A percentile compares a stretch with the other conserved stretches of the same genome.
Conservation (phyloP, 2,797 vertebrate genomes). For the Hypotaenidia philippensis region DNA sequence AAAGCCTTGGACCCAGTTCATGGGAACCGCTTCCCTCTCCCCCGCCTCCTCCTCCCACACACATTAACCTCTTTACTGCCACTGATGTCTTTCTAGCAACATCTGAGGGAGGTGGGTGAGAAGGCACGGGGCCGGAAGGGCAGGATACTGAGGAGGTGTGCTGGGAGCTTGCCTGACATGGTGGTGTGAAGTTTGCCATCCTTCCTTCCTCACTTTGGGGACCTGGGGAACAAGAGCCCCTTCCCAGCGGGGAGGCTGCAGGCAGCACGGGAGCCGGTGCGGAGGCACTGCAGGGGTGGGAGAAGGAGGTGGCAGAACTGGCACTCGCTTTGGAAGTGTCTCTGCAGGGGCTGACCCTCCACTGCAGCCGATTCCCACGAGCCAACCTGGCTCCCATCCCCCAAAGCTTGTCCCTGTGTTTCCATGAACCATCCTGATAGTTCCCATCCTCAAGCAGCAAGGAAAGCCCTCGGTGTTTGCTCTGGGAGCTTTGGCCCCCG, state of each 20-base stretch:
- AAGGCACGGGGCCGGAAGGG: slow-evolving; percentile 31
- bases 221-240: not conserved
- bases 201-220: slow-evolving; percentile 8
- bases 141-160: slow-evolving; percentile 33
- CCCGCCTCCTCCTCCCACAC: slow-evolving; percentile 44
- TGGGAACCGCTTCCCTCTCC: slow-evolving; percentile 54
- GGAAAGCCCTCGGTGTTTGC: fast-evolving
- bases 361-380: slow-evolving; percentile 51
- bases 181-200: slow-evolving; percentile 66
- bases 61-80: slow-evolving; percentile 72
- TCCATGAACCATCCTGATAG: not conserved
- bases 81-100: slow-evolving; percentile 45
- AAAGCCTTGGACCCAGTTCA: slow-evolving; percentile 52
- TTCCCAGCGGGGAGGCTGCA: not conserved
- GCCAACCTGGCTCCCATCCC: not conserved
- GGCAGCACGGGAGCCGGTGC: slow-evolving; percentile 45
- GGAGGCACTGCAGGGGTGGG: not conserved
- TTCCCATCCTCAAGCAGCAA: not conserved
- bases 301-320: slow-evolving; percentile 46
- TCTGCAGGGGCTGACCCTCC: not conserved
- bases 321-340: slow-evolving; percentile 42
- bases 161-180: slow-evolving; percentile 46
- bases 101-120: slow-evolving; percentile 46
- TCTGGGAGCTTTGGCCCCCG: fast-evolving
- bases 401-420: not conserved